Conservation (phyloP, 2,797 vertebrate species). For the Macrochelys suwanniensis region DNA sequence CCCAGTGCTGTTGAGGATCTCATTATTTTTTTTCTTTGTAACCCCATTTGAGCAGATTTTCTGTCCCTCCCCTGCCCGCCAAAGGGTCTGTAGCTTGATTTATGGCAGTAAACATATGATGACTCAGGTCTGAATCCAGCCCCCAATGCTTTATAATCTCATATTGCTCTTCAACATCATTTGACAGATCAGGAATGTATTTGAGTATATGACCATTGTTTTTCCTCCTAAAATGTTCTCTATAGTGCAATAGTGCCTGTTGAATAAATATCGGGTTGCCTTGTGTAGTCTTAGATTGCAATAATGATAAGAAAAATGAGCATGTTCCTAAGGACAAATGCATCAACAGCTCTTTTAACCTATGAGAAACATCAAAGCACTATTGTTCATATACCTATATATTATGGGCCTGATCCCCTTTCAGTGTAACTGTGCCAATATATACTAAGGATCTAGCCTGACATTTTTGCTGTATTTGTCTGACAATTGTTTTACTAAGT, state of each 20-base stretch:
- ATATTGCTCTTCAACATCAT: neutral
- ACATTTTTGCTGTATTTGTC: fast-evolving
- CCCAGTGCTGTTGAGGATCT: neutral
- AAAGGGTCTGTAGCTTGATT: neutral
- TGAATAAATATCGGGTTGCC: neutral
- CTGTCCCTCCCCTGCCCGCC: too few species aligned
- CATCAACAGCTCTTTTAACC: neutral
- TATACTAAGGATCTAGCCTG: neutral
- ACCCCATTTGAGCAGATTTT: neutral
- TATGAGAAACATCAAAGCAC: neutral
- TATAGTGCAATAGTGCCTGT: fast-evolving
- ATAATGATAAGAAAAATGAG: neutral
- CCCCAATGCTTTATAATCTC: neutral
- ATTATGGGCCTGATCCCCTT: neutral
- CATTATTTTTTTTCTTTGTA: neutral
- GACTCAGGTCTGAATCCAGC: neutral
- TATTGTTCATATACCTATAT: neutral
- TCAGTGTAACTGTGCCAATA: neutral
- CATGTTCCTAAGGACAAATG: fast-evolving
- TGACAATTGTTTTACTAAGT: neutral
- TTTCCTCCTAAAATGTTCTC: neutral
- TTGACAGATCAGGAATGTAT: neutral
- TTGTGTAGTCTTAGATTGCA: neutral
- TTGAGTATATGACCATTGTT: neutral
- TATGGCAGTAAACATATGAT: neutral